phyloP scores from a whole-genome alignment of 2,113 vertebrate species.

The Colaptes auratus region DNA sequence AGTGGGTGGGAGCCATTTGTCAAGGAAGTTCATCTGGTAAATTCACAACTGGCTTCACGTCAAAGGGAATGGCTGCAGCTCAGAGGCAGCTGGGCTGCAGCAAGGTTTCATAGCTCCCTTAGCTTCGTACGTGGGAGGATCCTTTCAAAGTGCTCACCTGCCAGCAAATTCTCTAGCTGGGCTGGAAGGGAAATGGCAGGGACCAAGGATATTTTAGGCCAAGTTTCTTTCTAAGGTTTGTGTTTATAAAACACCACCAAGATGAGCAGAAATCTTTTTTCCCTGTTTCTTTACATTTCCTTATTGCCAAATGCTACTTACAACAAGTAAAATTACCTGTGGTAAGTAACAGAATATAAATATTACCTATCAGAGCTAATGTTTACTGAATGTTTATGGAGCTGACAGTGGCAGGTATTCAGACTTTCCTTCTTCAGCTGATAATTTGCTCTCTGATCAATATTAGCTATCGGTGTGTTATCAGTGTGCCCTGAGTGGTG shows the following conservation, averaged over 20 bases:
- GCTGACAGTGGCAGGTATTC: background rate
- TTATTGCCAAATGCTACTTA: background rate
- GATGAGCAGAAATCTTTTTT: background rate
- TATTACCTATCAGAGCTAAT: too few species aligned
- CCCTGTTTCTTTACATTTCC: background rate
- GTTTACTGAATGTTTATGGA: background rate
- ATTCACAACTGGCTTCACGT: conserved; percentile 31
- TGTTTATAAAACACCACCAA: background rate
- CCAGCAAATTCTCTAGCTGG: background rate
- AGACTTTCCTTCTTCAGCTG: background rate
- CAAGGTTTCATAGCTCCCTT: conserved; percentile 10
- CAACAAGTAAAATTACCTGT: too few species aligned
- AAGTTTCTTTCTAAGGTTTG: background rate
- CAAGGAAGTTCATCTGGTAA: conserved; percentile 46
- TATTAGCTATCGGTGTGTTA: background rate
- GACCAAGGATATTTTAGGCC: background rate
- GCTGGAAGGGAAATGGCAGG: background rate
- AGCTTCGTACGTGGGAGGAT: background rate
- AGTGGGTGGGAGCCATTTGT: conserved; percentile 43
- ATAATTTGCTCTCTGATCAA: background rate
- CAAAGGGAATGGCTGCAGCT: conserved; percentile 36
- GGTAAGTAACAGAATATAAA: too few species aligned
- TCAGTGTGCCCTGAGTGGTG: background rate
- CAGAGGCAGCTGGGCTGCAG: background rate
- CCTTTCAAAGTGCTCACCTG: background rate